Evolutionary conservation across 2,113 vertebrate genomes (phyloP).

Genomic region (Oophaga pumilio): DNA sequence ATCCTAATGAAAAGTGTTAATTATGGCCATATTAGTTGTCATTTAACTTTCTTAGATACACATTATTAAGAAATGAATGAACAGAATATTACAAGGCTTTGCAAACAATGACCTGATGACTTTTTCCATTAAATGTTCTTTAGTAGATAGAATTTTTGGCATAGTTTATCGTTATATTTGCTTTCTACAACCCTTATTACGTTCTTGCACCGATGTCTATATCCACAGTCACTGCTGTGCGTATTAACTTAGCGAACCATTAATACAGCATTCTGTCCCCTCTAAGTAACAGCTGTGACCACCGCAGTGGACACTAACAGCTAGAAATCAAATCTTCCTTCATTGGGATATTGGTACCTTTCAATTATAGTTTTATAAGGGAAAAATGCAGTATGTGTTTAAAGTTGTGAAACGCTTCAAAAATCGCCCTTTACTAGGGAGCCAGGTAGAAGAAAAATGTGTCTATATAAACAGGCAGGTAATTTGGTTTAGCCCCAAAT

Average conservation of each 20-base stretch:
- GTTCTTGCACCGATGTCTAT: neutral
- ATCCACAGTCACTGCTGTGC: neutral
- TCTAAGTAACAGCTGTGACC: conserved; percentile 43
- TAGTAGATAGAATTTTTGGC: neutral
- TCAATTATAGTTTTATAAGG: conserved; percentile 66
- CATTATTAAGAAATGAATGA: neutral
- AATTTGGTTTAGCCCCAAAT: conserved; percentile 89
- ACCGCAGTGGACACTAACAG: conserved; percentile 19
- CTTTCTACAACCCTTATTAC: neutral
- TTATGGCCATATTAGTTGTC: neutral
- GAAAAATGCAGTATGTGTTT: conserved; percentile 59
- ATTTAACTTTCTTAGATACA: neutral
- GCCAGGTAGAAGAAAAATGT: conserved; percentile 38
- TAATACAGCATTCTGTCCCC: conserved; percentile 18
- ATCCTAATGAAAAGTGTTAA: neutral
- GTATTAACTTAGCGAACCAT: conserved; percentile 30
- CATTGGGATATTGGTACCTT: conserved; percentile 66
- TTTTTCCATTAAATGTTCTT: neutral
- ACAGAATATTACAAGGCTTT: neutral
- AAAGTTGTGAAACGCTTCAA: conserved; percentile 47
- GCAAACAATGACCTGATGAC: neutral
- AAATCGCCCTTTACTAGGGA: conserved; percentile 44
- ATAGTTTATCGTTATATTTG: neutral
- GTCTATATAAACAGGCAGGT: conserved; percentile 67
- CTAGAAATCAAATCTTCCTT: conserved; percentile 62